phyloP scores from a whole-genome alignment of 2,113 vertebrate genomes.

The Prochilodus magdalenae region DNA sequence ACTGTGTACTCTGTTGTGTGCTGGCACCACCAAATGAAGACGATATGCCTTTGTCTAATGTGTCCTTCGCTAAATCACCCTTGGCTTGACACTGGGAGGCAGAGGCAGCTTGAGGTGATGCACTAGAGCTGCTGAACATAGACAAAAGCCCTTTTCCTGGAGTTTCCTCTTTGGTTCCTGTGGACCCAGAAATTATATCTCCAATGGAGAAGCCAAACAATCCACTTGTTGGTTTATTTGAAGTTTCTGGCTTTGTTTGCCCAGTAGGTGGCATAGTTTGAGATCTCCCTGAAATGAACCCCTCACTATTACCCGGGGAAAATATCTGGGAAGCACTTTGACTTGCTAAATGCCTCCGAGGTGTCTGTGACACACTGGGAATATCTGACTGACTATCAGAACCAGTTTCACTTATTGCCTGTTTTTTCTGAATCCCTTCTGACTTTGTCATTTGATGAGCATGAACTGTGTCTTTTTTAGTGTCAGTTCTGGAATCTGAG shows the following conservation, averaged over 20 bases:
- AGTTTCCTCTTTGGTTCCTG: slow-evolving; percentile 66
- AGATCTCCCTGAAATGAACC: slow-evolving; percentile 47
- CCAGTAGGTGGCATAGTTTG: slow-evolving; percentile 57
- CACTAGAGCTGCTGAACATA: slow-evolving; percentile 66
- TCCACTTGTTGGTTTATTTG: slow-evolving; percentile 67
- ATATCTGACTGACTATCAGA: slow-evolving; percentile 46
- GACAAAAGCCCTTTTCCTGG: slow-evolving; percentile 72
- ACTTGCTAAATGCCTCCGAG: slow-evolving; percentile 52
- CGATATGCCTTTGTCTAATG: slow-evolving; percentile 56
- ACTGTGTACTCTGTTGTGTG: no score
- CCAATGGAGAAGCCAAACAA: slow-evolving; percentile 83
- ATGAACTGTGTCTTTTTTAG: slow-evolving; percentile 57
- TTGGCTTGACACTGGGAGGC: not conserved
- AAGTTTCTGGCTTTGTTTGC: slow-evolving; percentile 68
- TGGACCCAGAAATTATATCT: slow-evolving; percentile 69
- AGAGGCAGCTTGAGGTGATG: slow-evolving; percentile 56
- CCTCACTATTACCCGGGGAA: slow-evolving; percentile 42
- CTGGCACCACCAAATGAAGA: no score
- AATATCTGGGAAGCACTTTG: slow-evolving; percentile 65
- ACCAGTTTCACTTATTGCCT: slow-evolving; percentile 56
- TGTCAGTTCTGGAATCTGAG: not conserved
- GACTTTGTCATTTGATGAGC: slow-evolving; percentile 56
- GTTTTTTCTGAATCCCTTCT: slow-evolving; percentile 68
- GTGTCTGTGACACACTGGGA: slow-evolving; percentile 8
- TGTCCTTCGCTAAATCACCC: slow-evolving; percentile 62